Evolutionary conservation across 2,113 vertebrate genomes (phyloP).

Genomic region (Microtus pennsylvanicus): DNA sequence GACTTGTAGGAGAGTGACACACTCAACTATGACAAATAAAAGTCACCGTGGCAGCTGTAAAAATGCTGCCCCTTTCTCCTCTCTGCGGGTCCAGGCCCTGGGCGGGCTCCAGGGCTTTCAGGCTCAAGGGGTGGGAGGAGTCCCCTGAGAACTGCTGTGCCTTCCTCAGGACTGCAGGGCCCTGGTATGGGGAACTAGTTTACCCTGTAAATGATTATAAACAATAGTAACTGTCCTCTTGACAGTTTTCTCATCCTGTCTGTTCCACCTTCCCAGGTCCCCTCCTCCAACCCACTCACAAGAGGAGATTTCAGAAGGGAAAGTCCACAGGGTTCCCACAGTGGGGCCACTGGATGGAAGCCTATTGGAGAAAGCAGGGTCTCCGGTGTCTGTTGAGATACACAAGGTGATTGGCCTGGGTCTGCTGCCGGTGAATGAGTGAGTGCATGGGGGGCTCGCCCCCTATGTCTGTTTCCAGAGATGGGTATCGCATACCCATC

Average conservation of each 20-base stretch:
- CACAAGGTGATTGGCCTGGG: background rate
- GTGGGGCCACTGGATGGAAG: background rate
- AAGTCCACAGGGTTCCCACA: background rate
- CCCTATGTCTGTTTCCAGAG: background rate
- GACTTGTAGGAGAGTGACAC: background rate
- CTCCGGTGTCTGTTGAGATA: background rate
- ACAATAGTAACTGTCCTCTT: background rate
- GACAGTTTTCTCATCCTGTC: background rate
- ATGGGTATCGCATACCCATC: no score
- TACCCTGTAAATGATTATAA: background rate
- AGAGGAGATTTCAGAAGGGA: background rate
- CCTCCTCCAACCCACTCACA: background rate
- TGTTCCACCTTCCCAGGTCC: background rate
- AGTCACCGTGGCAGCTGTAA: background rate
- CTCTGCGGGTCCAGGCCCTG: background rate
- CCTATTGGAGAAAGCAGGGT: background rate
- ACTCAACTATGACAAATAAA: conserved; percentile 48
- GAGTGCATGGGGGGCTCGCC: background rate
- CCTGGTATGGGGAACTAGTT: background rate
- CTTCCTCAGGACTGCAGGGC: background rate
- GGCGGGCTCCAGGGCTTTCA: background rate
- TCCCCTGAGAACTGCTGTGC: background rate
- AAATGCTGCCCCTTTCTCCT: background rate
- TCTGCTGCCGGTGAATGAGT: background rate
- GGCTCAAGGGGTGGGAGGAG: background rate